Conservation (phyloP, 2,113 vertebrate genomes). For the Astur gentilis region DNA sequence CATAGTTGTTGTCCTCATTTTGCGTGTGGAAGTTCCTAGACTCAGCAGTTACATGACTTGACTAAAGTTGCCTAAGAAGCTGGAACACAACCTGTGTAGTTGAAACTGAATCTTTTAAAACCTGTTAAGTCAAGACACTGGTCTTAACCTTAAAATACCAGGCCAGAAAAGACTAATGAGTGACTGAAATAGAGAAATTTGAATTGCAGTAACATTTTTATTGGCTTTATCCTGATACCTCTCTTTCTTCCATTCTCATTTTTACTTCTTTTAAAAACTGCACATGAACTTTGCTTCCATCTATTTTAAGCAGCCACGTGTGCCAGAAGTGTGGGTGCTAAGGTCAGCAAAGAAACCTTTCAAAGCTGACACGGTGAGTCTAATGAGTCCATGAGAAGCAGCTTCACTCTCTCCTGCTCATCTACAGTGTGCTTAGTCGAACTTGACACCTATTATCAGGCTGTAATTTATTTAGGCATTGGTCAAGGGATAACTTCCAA, state of each 20-base stretch:
- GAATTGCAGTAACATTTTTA: neutral
- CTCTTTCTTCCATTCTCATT: neutral
- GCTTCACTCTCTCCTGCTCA: neutral
- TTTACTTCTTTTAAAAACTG: neutral
- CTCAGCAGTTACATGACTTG: neutral
- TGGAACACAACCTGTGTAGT: neutral
- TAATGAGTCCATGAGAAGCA: neutral
- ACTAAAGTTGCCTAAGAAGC: neutral
- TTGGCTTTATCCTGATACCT: neutral
- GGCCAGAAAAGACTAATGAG: neutral
- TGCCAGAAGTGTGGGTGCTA: neutral
- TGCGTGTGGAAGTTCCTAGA: neutral
- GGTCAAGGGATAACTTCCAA: neutral
- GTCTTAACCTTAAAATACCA: neutral
- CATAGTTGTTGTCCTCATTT: neutral
- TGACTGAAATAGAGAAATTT: neutral
- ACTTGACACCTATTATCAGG: neutral
- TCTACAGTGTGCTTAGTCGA: neutral
- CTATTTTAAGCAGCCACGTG: neutral
- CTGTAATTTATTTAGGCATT: neutral
- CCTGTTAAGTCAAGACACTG: neutral
- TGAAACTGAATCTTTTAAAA: neutral
- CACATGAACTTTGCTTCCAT: neutral
- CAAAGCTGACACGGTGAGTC: neutral
- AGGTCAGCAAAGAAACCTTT: constrained; percentile 8